Evolutionary conservation across 2,797 vertebrate genomes (phyloP), one percentile per base, ranked within the genome.

Genomic region (Rhadinocentrus ornatus): DNA sequence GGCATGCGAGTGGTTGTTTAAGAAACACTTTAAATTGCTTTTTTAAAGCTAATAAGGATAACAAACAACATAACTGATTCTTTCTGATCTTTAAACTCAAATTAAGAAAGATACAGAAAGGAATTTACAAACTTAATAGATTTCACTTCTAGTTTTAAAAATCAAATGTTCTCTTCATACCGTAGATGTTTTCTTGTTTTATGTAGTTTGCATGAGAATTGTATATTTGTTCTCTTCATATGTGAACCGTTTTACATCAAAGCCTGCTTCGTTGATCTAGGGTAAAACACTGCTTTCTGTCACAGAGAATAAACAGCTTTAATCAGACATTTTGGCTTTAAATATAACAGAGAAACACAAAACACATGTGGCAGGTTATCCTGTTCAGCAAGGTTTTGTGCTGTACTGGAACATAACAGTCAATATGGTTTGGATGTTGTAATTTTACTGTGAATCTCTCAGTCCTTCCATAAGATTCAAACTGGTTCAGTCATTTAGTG

Each of bases 291-390:
- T 26, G 29, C 69, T 83, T 50, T 32, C 32, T 20, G 35, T 60
- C 13, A 54, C 6, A 44, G 31, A 75, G 4, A 20, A 16, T 26
- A 73, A 50, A 54, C 39, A 53, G 16, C 3, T 39, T 59, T 18
- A 73, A 61, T 54, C 52, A 62, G 22, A 82, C 26, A 34, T 41
- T 41, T 63, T 34, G 13, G 12, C 9, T 58, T 20, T 20, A 26
- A 35, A 3, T 7, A 32, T 2, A 2, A 46, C 31, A 27, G 26
- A 22, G 13, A 24, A 44, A 46, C 1, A 27, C 6, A 20, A 16
- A 57, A 32, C 20, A 66, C 24, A 35, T 22, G 6, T 11, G 16
- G 50, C 20, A 55, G 58, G 22, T 56, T 50, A 60, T 1, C 6
- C 4, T 18, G 5, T 48, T 1, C 7, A 24, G 6, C 20, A 52